These are phyloP conservation scores for Paracanthobrama guichenoti DNA, from an alignment of 2,113 vertebrate species.

Conservation along the genomic window DNA sequence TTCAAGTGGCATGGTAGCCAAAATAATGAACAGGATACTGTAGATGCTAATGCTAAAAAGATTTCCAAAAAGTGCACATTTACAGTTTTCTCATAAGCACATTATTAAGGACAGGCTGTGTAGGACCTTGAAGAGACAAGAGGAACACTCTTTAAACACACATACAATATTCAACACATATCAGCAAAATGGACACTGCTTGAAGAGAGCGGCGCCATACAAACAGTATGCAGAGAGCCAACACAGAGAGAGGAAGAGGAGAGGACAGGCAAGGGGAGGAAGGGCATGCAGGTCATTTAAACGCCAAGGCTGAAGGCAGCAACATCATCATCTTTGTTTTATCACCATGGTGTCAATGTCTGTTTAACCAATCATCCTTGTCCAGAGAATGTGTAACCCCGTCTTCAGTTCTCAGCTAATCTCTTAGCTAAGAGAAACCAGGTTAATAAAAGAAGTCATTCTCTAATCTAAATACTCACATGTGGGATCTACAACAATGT, in stretches of 20 bases:
- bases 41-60: neutral
- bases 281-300: conserved; percentile 83
- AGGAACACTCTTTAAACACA: conserved; percentile 34
- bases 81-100: neutral
- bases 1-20: neutral
- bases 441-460: conserved; percentile 26
- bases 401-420: conserved; percentile 18
- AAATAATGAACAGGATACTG: neutral
- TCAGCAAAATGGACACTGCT: conserved; percentile 43
- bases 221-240: conserved; percentile 49
- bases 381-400: conserved; percentile 49
- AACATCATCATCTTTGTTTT: conserved; percentile 70
- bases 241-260: conserved; percentile 51
- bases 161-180: conserved; percentile 51
- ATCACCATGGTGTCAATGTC: conserved; percentile 62
- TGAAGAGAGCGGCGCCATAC: conserved; percentile 48
- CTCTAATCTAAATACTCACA: conserved; percentile 21
- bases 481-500: neutral
- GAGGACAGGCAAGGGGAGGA: conserved; percentile 57
- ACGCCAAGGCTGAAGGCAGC: conserved; percentile 83
- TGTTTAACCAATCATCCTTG: conserved; percentile 63
- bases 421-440: conserved; percentile 48
- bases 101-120: conserved; percentile 7
- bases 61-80: neutral
- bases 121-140: conserved; percentile 34